phyloP scores from a whole-genome alignment of 2,888 invertebrate genomes.

The Pediacus dermestoides region DNA sequence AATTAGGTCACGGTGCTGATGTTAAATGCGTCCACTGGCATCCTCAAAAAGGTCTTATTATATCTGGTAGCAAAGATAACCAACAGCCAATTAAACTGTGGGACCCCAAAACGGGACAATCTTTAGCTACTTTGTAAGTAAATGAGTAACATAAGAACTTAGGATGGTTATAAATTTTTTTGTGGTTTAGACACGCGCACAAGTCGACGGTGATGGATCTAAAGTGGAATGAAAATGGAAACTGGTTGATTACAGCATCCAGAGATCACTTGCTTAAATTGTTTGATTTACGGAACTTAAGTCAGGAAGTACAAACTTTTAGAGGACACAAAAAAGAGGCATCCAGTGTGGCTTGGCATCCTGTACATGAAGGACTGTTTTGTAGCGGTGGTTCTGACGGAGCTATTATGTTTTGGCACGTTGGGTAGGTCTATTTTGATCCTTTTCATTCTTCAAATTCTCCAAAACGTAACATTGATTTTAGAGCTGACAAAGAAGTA shows the following conservation, averaged over 20 bases:
- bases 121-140: conserved; percentile 86
- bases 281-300: conserved; percentile 95
- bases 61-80: conserved; percentile 98
- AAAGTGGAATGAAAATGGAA: conserved; percentile 99
- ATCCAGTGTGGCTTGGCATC: conserved; percentile 96
- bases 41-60: conserved; percentile 93
- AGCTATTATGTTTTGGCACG: conserved; percentile 97
- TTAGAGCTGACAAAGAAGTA: conserved; percentile 92
- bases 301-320: conserved; percentile 94
- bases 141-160: conserved; percentile 3
- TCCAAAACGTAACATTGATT: conserved; percentile 20
- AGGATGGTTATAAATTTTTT: not conserved
- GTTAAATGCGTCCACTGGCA: conserved; percentile 99
- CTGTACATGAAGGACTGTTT: conserved; percentile 94
- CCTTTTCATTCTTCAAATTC: too few species aligned
- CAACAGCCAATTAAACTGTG: conserved; percentile 99
- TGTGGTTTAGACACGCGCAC: conserved; percentile 79
- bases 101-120: conserved; percentile 96
- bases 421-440: conserved; percentile 70
- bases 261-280: conserved; percentile 95
- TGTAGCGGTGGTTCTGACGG: conserved; percentile 99
- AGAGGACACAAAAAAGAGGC: conserved; percentile 99
- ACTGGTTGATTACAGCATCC: conserved; percentile 98
- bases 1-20: conserved; percentile 90
- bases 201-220: conserved; percentile 99